Base-by-base conservation (phyloP, 1,140 invertebrate genomes). In the Ridgeia piscesae region DNA sequence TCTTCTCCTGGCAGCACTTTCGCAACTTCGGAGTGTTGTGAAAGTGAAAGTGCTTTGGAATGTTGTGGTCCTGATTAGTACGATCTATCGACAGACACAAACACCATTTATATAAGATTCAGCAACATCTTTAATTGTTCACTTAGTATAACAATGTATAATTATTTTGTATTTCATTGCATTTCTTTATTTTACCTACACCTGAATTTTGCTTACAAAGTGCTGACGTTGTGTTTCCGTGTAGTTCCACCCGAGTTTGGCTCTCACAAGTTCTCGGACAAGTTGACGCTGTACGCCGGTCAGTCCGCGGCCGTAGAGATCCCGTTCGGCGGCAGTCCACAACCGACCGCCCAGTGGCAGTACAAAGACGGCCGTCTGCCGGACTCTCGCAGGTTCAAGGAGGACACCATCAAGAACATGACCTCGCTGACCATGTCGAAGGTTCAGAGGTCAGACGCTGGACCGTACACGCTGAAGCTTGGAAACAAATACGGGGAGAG, bases 401-500 rank as follows among this genome's bases (percentile, higher is more conserved):
- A 89, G 11, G 91, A 93, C 34, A 92, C 92, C 1, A 93, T 89
- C 27, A 42, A 58, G 14, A 91, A 58, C n/a, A 93, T 91, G 92
- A 92, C 94, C 1, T 94, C 93, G 35, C 96, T 99, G 34, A 98
- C 98, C 0, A 99, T 99, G 93, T 97, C 98, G 35, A 98, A 99
- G 96, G 98, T 98, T 2, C 98, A 97, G 93, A 98, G 98, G 93
- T 96, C 98, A 42, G 99, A 99, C 95, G 99, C 98, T 35, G 99
- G 99, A 21, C 98, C 98, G 31, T 99, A 99, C 95, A 97, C 97
- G 93, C 97, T 99, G 92, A 98, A 98, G 0, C 98, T 99, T 88
- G 98, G 99, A 95, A 99, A 99, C 96, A 98, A 99, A 94, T 97
- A 99, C 50, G 99, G 99, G 90, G 97, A 98, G 93, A 99, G 99